Base-by-base conservation (phyloP, 1,140 invertebrate genomes). In the Lordiphosa collinella region DNA sequence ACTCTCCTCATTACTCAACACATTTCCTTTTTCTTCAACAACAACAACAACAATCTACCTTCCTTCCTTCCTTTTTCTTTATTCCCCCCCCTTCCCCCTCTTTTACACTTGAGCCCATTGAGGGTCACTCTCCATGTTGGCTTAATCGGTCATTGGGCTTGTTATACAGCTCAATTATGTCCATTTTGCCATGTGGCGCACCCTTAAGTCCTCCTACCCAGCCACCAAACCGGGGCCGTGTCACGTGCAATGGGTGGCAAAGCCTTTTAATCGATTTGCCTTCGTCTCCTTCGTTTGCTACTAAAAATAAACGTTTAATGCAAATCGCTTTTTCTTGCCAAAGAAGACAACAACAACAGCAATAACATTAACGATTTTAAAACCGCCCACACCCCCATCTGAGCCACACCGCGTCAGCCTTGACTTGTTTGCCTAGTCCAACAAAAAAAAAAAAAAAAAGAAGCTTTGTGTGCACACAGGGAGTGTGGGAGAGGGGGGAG, bases 71-170 rank as follows among this genome's bases (percentile, higher is more conserved):
- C 11, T 12, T 5, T 3, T 36, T 4, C 34, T n/a, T n/a, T n/a
- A n/a, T n/a, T n/a, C n/a, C n/a, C n/a, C n/a, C 10, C n/a, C n/a
- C 1, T 25, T 11, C 40, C n/a, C 18, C 22, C 18, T 43, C 18
- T 18, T 29, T 2, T 43, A 11, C 12, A 13, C 18, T 44, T 43
- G 22, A 43, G 22, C 40, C 40, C 11, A 25, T 18, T 31, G 16
- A 51, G 47, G 72, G 65, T 55, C 64, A 76, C 56, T 49, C 63
- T 70, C 38, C 65, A 79, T 78, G 68, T 53, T 63, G 74, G 75
- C 70, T 82, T 79, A 79, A 79, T 79, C 75, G 75, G 70, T 82
- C 76, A 82, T 79, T 79, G 75, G 75, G 75, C 76, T 79, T 82
- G 75, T 82, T 79, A 75, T 80, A 82, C 76, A 73, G 75, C 75